Conservation (phyloP, 2,888 invertebrate genomes). For the Hirtodrosophila confusa region DNA sequence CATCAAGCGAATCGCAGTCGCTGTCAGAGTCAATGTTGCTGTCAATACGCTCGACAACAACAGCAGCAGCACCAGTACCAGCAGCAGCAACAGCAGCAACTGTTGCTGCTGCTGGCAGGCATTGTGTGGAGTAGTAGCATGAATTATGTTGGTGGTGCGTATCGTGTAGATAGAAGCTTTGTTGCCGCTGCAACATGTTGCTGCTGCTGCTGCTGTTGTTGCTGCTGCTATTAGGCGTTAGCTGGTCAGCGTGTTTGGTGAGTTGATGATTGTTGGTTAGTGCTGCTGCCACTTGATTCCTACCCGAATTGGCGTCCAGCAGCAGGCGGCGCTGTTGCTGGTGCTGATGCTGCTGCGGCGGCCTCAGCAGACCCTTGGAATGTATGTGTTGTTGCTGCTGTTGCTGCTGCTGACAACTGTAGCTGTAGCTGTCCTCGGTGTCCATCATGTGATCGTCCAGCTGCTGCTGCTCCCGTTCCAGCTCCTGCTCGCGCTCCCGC, state of each 20-base stretch:
- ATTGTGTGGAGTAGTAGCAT: slow-evolving; percentile 76
- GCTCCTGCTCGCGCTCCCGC: slow-evolving; percentile 54
- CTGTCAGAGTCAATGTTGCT: slow-evolving; percentile 31
- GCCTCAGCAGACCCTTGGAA: slow-evolving; percentile 69
- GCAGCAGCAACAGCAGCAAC: slow-evolving; percentile 25
- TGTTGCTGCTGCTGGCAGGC: slow-evolving; percentile 56
- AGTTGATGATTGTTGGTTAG: slow-evolving; percentile 39
- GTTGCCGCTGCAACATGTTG: slow-evolving; percentile 30
- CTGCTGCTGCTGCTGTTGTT: slow-evolving; percentile 29
- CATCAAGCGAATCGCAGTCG: slow-evolving; percentile 57
- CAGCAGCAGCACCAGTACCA: slow-evolving; percentile 29
- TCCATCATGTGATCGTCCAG: slow-evolving; percentile 73
- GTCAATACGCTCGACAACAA: slow-evolving; percentile 36
- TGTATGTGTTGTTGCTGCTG: slow-evolving; percentile 66
- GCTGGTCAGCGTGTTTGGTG: slow-evolving; percentile 33
- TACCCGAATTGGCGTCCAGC: slow-evolving; percentile 84
- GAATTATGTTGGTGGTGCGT: slow-evolving; percentile 61
- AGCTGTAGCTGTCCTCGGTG: slow-evolving; percentile 75
- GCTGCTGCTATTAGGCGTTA: slow-evolving; percentile 30
- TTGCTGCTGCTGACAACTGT: slow-evolving; percentile 51
- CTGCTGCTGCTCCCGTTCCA: slow-evolving; percentile 43
- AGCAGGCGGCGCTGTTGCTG: slow-evolving; percentile 76
- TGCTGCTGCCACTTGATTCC: slow-evolving; percentile 70
- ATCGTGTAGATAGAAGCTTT: slow-evolving; percentile 51
- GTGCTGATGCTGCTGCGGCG: slow-evolving; percentile 67